Base-by-base conservation (phyloP, 1,140 invertebrate species). In the Drosophila mauritiana region DNA sequence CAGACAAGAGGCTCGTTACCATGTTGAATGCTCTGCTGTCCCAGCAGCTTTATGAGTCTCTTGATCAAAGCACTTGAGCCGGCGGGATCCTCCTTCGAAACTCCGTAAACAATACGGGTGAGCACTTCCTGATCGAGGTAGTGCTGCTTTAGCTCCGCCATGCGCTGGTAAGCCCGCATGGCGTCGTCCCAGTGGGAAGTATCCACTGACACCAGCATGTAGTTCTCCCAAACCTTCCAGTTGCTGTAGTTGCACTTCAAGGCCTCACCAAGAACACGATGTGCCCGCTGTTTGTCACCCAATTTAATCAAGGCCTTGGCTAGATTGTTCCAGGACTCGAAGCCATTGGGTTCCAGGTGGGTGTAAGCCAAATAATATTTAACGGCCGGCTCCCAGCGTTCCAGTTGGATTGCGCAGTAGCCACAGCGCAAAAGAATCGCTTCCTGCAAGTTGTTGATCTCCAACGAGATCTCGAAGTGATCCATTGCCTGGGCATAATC, bases 161-260 rank as follows among this genome's bases (percentile, higher is more conserved):
- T 92, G 25, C 97, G 94, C 92, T 98, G 96, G 84, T 97, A 97
- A 0, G 97, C 96, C 62, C 94, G 94, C 51, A 99, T 95, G 0
- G 96, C 96, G 91, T 97, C 96, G 40, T 95, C 94, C 90, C 96
- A 96, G 80, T 96, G 94, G 0, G 94, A 94, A 20, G 95, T 95
- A 88, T 98, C 96, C 63, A 95, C 95, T 77, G 96, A 96, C 12
- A 98, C 96, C 6, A 96, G 92, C 93, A 98, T 94, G 20, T 97
- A 95, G 93, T 99, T 99, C 90, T 99, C 98, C 98, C 98, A 99
- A 0, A 99, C 94, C 94, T 97, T 96, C 98, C 98, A 99, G 92
- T 97, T 97, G 70, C 98, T 97, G 93, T 96, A 99, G 93, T 98
- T 98, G 93, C 96, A 98, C 92, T 97, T 97, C 0, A 99, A 91